Evolutionary conservation across 37 sponge, comb jelly and placozoan species (phyloP).

Genomic region (Spongia lamella): DNA sequence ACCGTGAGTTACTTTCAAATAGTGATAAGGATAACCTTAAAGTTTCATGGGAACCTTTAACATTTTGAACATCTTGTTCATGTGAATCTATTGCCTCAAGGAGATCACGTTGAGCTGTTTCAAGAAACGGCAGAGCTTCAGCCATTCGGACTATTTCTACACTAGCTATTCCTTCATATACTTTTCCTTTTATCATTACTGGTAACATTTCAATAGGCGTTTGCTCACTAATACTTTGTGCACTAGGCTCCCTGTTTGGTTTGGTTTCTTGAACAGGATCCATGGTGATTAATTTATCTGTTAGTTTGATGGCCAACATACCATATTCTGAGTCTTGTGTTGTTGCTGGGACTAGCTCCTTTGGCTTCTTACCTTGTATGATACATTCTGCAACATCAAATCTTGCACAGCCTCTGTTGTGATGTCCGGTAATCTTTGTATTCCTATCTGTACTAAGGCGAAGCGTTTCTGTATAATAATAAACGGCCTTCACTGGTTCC

Average conservation of each 20-base stretch:
- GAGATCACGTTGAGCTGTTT: conserved; percentile 28
- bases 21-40: conserved; percentile 53
- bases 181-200: neutral
- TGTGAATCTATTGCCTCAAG: conserved; percentile 24
- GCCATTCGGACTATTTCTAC: no score
- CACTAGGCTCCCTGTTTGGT: no score
- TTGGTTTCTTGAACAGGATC: no score
- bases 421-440: conserved; percentile 47
- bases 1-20: conserved; percentile 61
- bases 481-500: conserved; percentile 38
- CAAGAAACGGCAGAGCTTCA: no score
- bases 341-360: no score
- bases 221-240: no score
- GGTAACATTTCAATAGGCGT: neutral
- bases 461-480: conserved; percentile 56
- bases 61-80: conserved; percentile 40
- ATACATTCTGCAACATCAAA: conserved; percentile 51
- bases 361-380: no score
- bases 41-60: conserved; percentile 48
- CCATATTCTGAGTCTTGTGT: no score
- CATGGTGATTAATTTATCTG: no score
- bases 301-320: no score
- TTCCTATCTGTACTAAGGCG: conserved; percentile 46
- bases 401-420: conserved; percentile 71
- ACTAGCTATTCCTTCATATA: neutral